Conservation (phyloP, 2,113 vertebrate genomes). For the Lycaon pictus region DNA sequence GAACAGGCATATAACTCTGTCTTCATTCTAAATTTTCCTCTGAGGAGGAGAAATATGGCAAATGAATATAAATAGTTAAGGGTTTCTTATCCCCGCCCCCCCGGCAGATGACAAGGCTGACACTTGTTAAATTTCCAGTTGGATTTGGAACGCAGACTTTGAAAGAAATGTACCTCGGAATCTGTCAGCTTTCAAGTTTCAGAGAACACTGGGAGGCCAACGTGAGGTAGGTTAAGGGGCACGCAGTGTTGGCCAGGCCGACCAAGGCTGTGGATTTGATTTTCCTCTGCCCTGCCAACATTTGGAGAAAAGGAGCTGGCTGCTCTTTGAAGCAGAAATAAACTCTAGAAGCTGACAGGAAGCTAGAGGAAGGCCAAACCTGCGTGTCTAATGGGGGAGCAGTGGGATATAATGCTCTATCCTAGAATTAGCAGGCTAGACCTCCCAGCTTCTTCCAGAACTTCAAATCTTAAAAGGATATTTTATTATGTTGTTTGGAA, state of each 20-base stretch:
- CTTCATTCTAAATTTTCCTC: slow-evolving; percentile 3
- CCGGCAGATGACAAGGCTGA: slow-evolving; percentile 1
- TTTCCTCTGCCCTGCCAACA: slow-evolving; percentile 70
- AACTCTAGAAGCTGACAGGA: slow-evolving; percentile 26
- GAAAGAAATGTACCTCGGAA: slow-evolving; percentile 9
- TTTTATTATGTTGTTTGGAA: neutral
- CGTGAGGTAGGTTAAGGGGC: neutral
- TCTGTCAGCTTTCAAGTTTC: slow-evolving; percentile 47
- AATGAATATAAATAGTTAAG: neutral
- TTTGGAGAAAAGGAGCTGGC: slow-evolving; percentile 58
- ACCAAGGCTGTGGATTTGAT: slow-evolving; percentile 37
- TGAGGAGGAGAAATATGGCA: neutral
- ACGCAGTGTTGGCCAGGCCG: neutral
- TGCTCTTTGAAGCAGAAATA: slow-evolving; percentile 71
- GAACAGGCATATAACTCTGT: neutral
- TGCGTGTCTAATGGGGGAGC: accelerated
- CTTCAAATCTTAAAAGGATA: slow-evolving; percentile 31
- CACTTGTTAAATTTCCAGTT: slow-evolving; percentile 53
- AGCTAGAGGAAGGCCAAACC: slow-evolving; percentile 53
- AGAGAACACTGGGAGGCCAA: slow-evolving; percentile 38
- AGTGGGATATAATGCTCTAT: neutral
- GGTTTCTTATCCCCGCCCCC: neutral
- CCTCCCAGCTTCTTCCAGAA: neutral
- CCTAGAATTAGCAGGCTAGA: neutral
- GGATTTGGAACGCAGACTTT: slow-evolving; percentile 40